Evolutionary conservation across 2,888 invertebrate species (phyloP).

Genomic region (Hirtodrosophila confusa): DNA sequence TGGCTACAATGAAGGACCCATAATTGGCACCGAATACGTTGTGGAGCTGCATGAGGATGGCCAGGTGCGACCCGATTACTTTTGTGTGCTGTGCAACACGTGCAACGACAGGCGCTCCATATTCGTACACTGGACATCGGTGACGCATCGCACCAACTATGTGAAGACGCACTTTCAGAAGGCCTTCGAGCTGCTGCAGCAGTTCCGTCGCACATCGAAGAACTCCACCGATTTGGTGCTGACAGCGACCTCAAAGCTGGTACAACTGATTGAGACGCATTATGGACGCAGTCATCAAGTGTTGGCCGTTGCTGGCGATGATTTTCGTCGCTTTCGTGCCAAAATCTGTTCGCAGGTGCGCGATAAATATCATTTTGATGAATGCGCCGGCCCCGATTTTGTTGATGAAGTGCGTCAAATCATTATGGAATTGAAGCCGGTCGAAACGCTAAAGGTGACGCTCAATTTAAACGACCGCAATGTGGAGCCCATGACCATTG

Average conservation of each 20-base stretch:
- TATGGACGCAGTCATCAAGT: slow-evolving; percentile 88
- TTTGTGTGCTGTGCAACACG: slow-evolving; percentile 91
- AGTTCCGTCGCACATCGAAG: slow-evolving; percentile 33
- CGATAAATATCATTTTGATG: slow-evolving; percentile 88
- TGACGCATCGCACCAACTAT: slow-evolving; percentile 90
- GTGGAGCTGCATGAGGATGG: slow-evolving; percentile 89
- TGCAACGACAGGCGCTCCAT: slow-evolving; percentile 92
- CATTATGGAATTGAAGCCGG: slow-evolving; percentile 54
- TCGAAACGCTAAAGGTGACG: slow-evolving; percentile 45
- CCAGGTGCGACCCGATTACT: slow-evolving; percentile 89
- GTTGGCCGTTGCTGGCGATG: slow-evolving; percentile 87
- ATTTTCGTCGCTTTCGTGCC: slow-evolving; percentile 88
- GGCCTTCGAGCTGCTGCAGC: slow-evolving; percentile 85
- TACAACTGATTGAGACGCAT: slow-evolving; percentile 90
- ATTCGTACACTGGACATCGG: slow-evolving; percentile 91
- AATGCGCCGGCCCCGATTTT: slow-evolving; percentile 86
- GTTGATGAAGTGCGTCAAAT: slow-evolving; percentile 84
- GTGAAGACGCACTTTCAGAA: slow-evolving; percentile 86
- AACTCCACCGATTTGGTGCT: slow-evolving; percentile 17
- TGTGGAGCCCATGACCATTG: slow-evolving; percentile 54
- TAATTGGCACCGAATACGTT: slow-evolving; percentile 91
- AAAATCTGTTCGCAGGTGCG: slow-evolving; percentile 87
- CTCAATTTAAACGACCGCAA: slow-evolving; percentile 83
- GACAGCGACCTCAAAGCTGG: slow-evolving; percentile 72
- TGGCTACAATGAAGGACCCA: slow-evolving; percentile 83